Percentiles rank a stretch among this genome's conserved stretches.
Evolutionary conservation across 1,140 invertebrate species (phyloP).

Genomic region (Octopus bimaculoides): DNA sequence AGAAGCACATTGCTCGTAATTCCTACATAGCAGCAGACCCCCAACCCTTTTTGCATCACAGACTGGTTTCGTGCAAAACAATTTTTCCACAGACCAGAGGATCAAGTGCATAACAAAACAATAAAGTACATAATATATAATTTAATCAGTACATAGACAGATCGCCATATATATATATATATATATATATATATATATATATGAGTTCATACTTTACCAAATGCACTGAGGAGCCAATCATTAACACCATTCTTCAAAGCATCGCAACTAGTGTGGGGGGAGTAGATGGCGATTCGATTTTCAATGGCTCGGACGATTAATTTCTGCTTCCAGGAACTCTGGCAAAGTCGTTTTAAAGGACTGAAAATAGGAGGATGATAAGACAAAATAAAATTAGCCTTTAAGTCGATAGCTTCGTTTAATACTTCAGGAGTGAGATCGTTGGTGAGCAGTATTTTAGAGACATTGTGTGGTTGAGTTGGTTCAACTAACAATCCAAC

Average conservation of each 20-base stretch:
- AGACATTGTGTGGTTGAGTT: constrained; percentile 54
- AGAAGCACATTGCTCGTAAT: too few relatives aligned
- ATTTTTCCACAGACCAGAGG: too few relatives aligned
- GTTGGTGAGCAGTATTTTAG: constrained; percentile 83
- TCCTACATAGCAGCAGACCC: too few relatives aligned
- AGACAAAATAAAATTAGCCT: constrained; percentile 79
- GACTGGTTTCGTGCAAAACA: too few relatives aligned
- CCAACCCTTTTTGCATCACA: too few relatives aligned
- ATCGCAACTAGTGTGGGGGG: constrained; percentile 91
- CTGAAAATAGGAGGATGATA: constrained; percentile 95
- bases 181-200: too few relatives aligned
- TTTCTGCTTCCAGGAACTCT: constrained; percentile 73
- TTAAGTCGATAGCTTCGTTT: constrained; percentile 71
- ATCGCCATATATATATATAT: too few relatives aligned
- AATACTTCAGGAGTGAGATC: constrained; percentile 83
- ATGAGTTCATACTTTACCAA: constrained; percentile 60
- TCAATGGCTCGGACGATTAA: constrained; percentile 80
- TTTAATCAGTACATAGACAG: too few relatives aligned
- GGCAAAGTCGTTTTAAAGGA: constrained; percentile 75
- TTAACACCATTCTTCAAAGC: constrained; percentile 79
- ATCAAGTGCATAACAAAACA: too few relatives aligned
- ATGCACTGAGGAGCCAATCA: constrained; percentile 83
- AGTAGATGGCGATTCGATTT: constrained; percentile 85
- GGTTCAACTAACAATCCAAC: constrained; percentile 89
- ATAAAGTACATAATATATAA: too few relatives aligned